phyloP scores from a whole-genome alignment of 2,888 invertebrate genomes.

The Lydus trimaculatus region DNA sequence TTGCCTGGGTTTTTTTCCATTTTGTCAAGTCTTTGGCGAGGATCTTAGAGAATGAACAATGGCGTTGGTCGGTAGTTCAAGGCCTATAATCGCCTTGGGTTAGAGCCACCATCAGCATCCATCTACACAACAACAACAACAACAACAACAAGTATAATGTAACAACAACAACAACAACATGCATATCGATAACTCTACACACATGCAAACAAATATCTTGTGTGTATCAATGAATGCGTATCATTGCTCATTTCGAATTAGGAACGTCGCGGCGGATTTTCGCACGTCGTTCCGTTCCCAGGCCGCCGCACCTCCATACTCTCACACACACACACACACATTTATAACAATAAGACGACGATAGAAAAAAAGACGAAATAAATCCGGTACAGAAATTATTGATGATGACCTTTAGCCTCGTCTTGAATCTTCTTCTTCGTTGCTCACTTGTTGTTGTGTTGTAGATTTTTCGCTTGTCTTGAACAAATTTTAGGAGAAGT shows the following conservation, averaged over 20 bases:
- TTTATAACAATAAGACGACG: background rate
- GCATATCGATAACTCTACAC: background rate
- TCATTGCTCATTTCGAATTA: conserved; percentile 13
- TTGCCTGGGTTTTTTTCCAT: conserved; percentile 13
- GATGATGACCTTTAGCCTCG: conserved; percentile 1
- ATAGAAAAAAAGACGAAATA: background rate
- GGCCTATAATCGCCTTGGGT: conserved; percentile 17
- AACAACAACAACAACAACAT: background rate
- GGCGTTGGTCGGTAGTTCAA: conserved; percentile 28
- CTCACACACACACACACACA: background rate
- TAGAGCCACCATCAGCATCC: conserved; percentile 6
- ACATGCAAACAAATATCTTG: background rate
- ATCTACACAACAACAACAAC: background rate
- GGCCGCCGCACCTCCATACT: background rate
- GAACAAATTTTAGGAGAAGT: background rate
- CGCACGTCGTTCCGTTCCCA: conserved; percentile 15
- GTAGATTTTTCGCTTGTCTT: background rate
- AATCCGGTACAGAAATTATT: background rate
- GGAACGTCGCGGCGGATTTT: conserved; percentile 16
- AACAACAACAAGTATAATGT: background rate
- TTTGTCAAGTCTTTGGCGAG: conserved; percentile 16
- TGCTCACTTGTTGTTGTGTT: background rate
- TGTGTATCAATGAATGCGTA: conserved; percentile 6
- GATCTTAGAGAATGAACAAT: conserved; percentile 18
- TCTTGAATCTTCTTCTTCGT: background rate